A percentile compares a stretch with the other conserved stretches of the same genome.
These are phyloP conservation scores for Lasioglossum oenotherae DNA, from an alignment of 2,888 invertebrate species.

Conservation along the genomic window DNA sequence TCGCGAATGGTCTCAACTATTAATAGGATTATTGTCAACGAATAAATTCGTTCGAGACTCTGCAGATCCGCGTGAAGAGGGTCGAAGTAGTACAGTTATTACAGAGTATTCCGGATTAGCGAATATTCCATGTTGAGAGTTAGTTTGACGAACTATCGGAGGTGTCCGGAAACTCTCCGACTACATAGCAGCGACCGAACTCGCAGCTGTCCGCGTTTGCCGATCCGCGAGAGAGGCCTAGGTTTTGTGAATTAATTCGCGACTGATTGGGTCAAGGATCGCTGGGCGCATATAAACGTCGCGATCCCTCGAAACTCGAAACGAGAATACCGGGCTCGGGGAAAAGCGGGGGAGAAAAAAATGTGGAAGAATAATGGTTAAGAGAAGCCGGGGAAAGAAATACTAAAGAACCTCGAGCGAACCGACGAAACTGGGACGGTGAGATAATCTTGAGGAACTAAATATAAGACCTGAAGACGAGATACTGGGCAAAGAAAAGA, in stretches of 20 bases:
- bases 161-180: not conserved
- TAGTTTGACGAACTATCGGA: conserved; percentile 5
- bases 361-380: not conserved
- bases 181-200: not conserved
- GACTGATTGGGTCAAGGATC: conserved; percentile 2
- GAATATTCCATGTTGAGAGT: not conserved
- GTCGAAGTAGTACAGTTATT: conserved; percentile 32
- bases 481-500: conserved; percentile 1
- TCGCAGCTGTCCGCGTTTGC: not conserved
- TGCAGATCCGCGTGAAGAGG: not conserved
- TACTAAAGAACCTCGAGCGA: conserved; percentile 6
- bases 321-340: not conserved
- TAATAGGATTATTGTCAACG: conserved; percentile 31
- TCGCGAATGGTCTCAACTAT: not conserved
- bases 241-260: conserved; percentile 11
- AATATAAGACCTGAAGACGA: conserved; percentile 4
- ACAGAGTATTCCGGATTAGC: conserved; percentile 26
- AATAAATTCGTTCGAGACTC: not conserved
- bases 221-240: not conserved
- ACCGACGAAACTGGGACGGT: conserved; percentile 9
- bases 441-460: conserved; percentile 6
- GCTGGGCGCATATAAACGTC: not conserved
- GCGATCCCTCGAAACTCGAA: not conserved
- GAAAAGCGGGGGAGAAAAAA: no score
- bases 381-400: not conserved